Percentiles rank a stretch among this genome's conserved stretches.
phyloP scores from a whole-genome alignment of 2,888 invertebrate genomes.

The Meta bourneti region DNA sequence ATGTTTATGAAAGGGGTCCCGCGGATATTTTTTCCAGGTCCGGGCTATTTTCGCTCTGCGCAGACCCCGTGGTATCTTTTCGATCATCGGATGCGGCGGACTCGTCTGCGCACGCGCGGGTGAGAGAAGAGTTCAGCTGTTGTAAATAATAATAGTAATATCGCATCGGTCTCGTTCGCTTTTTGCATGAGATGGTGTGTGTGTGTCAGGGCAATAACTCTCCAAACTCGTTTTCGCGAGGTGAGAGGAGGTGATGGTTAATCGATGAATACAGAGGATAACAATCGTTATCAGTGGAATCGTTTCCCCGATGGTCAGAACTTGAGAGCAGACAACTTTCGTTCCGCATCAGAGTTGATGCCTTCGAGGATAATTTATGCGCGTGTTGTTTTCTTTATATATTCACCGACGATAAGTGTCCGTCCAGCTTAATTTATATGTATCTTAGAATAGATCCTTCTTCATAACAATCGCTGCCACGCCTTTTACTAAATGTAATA shows the following conservation, averaged over 20 bases:
- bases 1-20: slow-evolving; percentile 34
- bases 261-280: background rate
- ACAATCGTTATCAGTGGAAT: too few relatives aligned
- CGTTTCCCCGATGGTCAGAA: too few relatives aligned
- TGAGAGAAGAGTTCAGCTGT: background rate
- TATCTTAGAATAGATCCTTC: too few relatives aligned
- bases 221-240: background rate
- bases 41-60: background rate
- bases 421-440: too few relatives aligned
- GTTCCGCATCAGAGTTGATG: too few relatives aligned
- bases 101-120: background rate
- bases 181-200: background rate
- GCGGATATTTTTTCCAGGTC: background rate
- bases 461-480: too few relatives aligned
- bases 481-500: too few relatives aligned
- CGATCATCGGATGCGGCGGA: background rate
- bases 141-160: background rate
- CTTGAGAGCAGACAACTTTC: too few relatives aligned
- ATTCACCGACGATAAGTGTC: too few relatives aligned
- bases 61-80: background rate
- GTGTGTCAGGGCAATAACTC: background rate
- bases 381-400: too few relatives aligned
- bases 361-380: too few relatives aligned
- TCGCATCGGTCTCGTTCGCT: too few relatives aligned
- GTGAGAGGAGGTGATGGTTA: background rate